Evolutionary conservation across 2,888 invertebrate genomes (phyloP).

Genomic region (Caradrina clavipalpis): DNA sequence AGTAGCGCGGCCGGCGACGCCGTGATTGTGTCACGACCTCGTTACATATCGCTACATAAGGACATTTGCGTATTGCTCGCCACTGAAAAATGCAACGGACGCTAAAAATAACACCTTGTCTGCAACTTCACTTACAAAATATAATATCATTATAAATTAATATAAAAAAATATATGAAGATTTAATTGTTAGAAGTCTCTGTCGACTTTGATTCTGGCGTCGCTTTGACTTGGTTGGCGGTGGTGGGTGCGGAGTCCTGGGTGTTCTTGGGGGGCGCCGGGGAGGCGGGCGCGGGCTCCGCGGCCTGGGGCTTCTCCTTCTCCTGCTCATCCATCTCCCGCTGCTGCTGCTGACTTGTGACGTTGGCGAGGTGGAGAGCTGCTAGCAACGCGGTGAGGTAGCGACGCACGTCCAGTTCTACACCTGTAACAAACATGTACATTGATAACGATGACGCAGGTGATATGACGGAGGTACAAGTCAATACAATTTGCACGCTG

Average conservation of each 20-base stretch:
- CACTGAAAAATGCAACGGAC: constrained; percentile 33
- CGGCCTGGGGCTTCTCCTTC: constrained; percentile 51
- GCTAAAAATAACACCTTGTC: constrained; percentile 44
- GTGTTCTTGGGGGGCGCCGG: constrained; percentile 62
- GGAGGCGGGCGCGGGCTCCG: constrained; percentile 68
- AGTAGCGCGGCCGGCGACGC: constrained; percentile 22
- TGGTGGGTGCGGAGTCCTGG: constrained; percentile 74
- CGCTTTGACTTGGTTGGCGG: constrained; percentile 77
- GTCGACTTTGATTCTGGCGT: constrained; percentile 84
- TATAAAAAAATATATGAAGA: constrained; percentile 35
- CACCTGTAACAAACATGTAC: constrained; percentile 71
- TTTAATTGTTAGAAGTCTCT: constrained; percentile 68
- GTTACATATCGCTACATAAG: constrained; percentile 33
- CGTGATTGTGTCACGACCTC: constrained; percentile 42
- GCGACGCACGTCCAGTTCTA: constrained; percentile 85
- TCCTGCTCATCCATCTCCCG: constrained; percentile 65
- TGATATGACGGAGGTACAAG: constrained; percentile 22
- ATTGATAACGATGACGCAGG: constrained; percentile 12
- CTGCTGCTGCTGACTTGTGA: constrained; percentile 81
- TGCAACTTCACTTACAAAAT: constrained; percentile 44
- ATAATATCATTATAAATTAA: constrained; percentile 57
- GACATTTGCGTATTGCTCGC: constrained; percentile 20
- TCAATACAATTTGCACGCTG: constrained; percentile 3
- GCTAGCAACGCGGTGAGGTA: constrained; percentile 85
- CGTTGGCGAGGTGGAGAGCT: constrained; percentile 84